A percentile compares a stretch with the other conserved stretches of the same genome.
Evolutionary conservation across 2,888 invertebrate species (phyloP).

Genomic region (Napeogenes sylphis): DNA sequence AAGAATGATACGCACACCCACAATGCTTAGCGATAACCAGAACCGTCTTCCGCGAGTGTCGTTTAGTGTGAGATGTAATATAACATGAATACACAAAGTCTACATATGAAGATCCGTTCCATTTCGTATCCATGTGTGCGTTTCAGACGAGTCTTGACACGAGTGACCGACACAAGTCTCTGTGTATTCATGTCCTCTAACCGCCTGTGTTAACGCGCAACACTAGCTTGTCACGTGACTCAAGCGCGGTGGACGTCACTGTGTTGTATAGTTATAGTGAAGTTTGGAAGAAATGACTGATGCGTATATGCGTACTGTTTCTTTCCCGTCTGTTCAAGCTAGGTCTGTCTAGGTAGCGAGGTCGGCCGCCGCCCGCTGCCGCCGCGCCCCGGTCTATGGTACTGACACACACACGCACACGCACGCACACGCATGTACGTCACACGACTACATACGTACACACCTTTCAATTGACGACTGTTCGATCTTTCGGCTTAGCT

Average conservation of each 20-base stretch:
- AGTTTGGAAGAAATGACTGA: conserved; percentile 73
- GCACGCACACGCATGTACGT: conserved; percentile 21
- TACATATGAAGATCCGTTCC: not conserved
- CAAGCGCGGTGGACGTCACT: conserved; percentile 14
- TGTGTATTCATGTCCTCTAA: conserved; percentile 1
- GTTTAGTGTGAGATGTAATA: conserved; percentile 20
- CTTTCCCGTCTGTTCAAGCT: conserved; percentile 77
- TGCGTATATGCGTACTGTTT: conserved; percentile 74
- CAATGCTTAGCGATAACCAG: not conserved
- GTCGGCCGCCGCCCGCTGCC: conserved; percentile 61
- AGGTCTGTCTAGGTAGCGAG: conserved; percentile 67
- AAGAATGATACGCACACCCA: not conserved
- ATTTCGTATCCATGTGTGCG: no score
- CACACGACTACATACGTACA: conserved; percentile 27
- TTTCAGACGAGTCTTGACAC: no score
- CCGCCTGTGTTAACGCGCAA: conserved; percentile 8
- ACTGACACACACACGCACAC: conserved; percentile 54
- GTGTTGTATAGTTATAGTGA: conserved; percentile 32
- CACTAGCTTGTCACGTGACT: conserved; percentile 4
- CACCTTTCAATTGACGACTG: conserved; percentile 3
- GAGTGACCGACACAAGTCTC: not conserved
- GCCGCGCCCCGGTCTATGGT: conserved; percentile 66
- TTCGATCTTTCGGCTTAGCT: not conserved
- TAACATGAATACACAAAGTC: conserved; percentile 16
- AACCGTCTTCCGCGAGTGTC: not conserved